Conservation (phyloP, 1,140 invertebrate genomes). For the Teleogryllus occipitalis region DNA sequence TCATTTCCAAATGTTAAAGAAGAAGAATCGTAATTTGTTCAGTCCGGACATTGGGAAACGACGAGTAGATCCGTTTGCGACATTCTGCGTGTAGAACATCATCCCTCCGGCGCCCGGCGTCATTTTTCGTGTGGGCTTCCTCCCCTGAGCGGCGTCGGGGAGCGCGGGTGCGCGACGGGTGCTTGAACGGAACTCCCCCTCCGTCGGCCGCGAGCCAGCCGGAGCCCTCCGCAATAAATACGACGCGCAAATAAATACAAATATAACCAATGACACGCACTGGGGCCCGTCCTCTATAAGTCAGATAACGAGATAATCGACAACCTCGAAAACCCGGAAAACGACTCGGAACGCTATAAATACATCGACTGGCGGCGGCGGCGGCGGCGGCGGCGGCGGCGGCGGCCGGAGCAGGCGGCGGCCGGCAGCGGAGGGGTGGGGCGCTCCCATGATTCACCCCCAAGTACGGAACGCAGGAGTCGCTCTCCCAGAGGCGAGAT, state of each 20-base stretch:
- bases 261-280: not conserved
- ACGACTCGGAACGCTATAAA: constrained; percentile 6
- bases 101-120: no score
- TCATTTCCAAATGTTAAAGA: no score
- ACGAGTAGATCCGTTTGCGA: no score
- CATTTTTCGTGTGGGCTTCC: no score
- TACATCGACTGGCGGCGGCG: not conserved
- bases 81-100: no score
- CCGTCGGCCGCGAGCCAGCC: no score
- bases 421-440: constrained; percentile 10
- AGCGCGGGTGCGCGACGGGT: not conserved
- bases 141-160: no score
- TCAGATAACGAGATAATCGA: constrained; percentile 19
- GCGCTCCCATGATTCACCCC: constrained; percentile 30
- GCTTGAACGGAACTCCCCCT: not conserved
- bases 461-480: not conserved
- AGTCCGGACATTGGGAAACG: no score
- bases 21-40: no score
- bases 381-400: no score
- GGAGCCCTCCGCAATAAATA: not conserved
- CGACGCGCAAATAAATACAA: not conserved
- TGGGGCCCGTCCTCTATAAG: not conserved
- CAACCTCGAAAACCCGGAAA: constrained; percentile 6
- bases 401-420: not conserved
- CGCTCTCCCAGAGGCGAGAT: constrained; percentile 31